Conservation (phyloP, 2,113 vertebrate species). For the Oxyruncus cristatus region DNA sequence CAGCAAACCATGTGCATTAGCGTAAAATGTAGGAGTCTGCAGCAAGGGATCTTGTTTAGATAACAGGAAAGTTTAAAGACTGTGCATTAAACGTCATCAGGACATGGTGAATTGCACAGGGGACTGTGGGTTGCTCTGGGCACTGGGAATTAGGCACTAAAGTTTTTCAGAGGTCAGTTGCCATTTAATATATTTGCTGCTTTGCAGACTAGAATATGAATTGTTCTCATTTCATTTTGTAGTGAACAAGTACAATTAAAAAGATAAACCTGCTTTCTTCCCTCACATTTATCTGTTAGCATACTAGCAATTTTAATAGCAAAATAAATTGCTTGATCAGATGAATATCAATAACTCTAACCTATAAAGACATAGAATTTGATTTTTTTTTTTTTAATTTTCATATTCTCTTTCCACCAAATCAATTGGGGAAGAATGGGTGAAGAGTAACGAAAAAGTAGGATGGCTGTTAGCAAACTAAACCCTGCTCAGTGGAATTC, state of each 20-base stretch:
- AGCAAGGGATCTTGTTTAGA: not conserved
- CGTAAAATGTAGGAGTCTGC: not conserved
- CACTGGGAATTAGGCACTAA: not conserved
- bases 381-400: not conserved
- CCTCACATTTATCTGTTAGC: not conserved
- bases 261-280: not conserved
- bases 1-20: not conserved
- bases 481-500: not conserved
- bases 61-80: not conserved
- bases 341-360: not conserved
- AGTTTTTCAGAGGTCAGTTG: not conserved
- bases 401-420: not conserved
- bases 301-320: not conserved
- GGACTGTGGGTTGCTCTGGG: not conserved
- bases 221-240: not conserved
- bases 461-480: not conserved
- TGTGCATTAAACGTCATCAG: not conserved
- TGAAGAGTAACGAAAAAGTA: not conserved
- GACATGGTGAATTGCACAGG: not conserved
- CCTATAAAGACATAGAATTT: not conserved
- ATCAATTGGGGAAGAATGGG: not conserved
- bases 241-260: not conserved
- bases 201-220: not conserved
- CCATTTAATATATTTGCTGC: not conserved
- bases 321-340: not conserved